phyloP scores from a whole-genome alignment of 2,888 invertebrate genomes.

The Aphodius granarius region DNA sequence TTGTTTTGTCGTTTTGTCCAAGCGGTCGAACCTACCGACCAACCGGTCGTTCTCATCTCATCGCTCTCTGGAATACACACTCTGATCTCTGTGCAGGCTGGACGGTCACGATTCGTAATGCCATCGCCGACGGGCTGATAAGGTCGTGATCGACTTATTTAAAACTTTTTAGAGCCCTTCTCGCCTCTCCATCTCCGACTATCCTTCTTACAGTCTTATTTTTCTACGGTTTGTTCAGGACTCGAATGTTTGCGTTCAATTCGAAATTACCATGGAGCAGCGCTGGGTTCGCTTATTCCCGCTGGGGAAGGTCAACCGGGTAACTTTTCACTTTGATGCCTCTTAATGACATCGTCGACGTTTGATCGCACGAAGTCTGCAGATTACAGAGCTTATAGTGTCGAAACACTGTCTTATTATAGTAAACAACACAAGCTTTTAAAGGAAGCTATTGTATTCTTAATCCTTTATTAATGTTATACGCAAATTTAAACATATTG shows the following conservation, averaged over 20 bases:
- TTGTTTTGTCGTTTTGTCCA: conserved; percentile 31
- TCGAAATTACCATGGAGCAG: conserved; percentile 11
- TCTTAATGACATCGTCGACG: conserved; percentile 8
- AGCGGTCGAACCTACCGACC: too few species aligned
- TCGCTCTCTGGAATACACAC: neutral
- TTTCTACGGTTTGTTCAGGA: neutral
- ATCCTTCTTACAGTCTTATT: neutral
- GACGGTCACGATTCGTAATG: conserved; percentile 44
- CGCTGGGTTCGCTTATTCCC: neutral
- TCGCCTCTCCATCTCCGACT: neutral
- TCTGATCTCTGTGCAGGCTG: conserved; percentile 41
- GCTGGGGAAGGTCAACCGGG: conserved; percentile 9
- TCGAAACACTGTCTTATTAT: neutral
- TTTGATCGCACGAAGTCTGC: conserved; percentile 10
- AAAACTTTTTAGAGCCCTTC: neutral
- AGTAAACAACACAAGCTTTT: too few species aligned
- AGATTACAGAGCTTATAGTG: conserved; percentile 2
- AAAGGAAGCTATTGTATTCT: too few species aligned
- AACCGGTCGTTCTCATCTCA: conserved; percentile 28
- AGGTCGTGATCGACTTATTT: conserved; percentile 38
- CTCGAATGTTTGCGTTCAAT: conserved; percentile 10
- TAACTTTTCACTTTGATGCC: conserved; percentile 12
- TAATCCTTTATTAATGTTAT: too few species aligned
- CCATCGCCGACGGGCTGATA: conserved; percentile 32
- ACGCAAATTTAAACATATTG: too few species aligned